Evolutionary conservation across 64 coral and sea anemone genomes (phyloP).

Genomic region (Montipora cactus): DNA sequence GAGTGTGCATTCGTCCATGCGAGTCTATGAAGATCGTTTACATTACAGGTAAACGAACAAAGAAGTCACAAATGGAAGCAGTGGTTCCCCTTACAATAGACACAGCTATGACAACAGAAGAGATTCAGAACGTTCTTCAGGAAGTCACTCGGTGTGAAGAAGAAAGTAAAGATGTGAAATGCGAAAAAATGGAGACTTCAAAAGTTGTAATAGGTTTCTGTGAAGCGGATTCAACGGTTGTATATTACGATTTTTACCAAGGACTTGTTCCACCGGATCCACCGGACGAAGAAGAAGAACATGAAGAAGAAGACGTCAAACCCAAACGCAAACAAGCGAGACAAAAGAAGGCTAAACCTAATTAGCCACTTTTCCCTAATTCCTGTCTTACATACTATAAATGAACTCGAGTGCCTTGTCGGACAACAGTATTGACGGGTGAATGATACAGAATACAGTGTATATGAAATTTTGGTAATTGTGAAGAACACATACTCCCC

Average conservation of each 20-base stretch:
- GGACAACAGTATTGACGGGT: too few species aligned
- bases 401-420: too few species aligned
- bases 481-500: too few species aligned
- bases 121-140: slow-evolving; percentile 64
- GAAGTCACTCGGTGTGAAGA: slow-evolving; percentile 63
- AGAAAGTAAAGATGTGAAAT: neutral
- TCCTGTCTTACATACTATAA: too few species aligned
- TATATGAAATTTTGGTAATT: too few species aligned
- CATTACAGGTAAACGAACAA: slow-evolving; percentile 78
- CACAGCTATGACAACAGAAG: slow-evolving; percentile 50
- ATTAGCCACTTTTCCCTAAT: neutral
- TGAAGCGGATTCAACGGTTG: slow-evolving; percentile 81
- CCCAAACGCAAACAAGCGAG: slow-evolving; percentile 54
- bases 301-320: slow-evolving; percentile 47
- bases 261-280: slow-evolving; percentile 79
- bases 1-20: slow-evolving; percentile 70
- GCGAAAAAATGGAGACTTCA: neutral
- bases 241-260: slow-evolving; percentile 74
- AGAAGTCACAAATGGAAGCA: slow-evolving; percentile 73
- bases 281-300: slow-evolving; percentile 59
- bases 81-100: slow-evolving; percentile 72
- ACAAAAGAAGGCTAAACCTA: slow-evolving; percentile 20
- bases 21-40: slow-evolving; percentile 75
- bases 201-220: slow-evolving; percentile 69
- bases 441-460: too few species aligned